Base-by-base conservation (phyloP, 2,113 vertebrate genomes). In the Bufo gargarizans region DNA sequence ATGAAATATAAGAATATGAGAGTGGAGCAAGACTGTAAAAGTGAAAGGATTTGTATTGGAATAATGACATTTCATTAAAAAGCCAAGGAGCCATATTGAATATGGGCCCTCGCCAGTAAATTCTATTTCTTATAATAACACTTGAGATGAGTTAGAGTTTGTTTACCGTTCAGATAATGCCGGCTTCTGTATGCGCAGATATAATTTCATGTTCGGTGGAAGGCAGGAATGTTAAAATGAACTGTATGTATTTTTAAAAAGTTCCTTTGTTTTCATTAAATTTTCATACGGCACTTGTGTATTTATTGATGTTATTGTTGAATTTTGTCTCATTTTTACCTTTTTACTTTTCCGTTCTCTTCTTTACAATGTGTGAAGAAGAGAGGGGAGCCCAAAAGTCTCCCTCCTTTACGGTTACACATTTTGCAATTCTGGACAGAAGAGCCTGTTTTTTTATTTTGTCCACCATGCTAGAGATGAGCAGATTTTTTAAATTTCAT, bases 21-120 rank as follows among this genome's bases (percentile, higher is more conserved):
- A 90, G 91, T 92, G 55, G 93, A 90, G 91, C 91, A 72, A 22
- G 55, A 93, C 93, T 92, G 92, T 92, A 90, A 92, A 93, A 96
- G 96, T 96, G 95, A 97, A 95, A 94, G 95, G 93, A 95, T 97
- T 97, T 96, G 95, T 96, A 97, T 96, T 95, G 96, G 96, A 97
- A 96, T 97, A 95, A 96, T 95, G 94, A 95, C 95, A 96, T 98
- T 98, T 97, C 95, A 98, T 97, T 96, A 97, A 96, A 94, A 92
- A 95, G 84, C 90, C 92, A 95, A 95, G 92, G 93, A 92, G 90
- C 91, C 90, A 92, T 92, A 94, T 94, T 95, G 94, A 96, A 93
- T 94, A 95, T 94, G 95, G 94, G 93, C 93, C 93, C 94, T 94
- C 93, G 93, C 93, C 92, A 94, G 95, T 96, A 95, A 95, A 96